phyloP scores from a whole-genome alignment of 2,113 vertebrate species.

The Microcebus jonahi region DNA sequence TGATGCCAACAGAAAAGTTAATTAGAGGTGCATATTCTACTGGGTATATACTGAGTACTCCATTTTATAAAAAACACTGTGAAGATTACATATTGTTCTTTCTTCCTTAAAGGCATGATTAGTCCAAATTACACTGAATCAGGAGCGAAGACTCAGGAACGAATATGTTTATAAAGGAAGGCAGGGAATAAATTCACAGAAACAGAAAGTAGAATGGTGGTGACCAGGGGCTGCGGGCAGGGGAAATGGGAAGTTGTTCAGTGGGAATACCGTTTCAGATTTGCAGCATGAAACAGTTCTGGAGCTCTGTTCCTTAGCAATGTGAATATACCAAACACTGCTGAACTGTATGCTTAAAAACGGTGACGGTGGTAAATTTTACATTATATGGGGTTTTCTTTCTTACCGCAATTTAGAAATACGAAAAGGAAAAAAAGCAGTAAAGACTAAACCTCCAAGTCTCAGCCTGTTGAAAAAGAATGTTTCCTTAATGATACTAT shows the following conservation, averaged over 20 bases:
- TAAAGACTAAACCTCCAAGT: neutral
- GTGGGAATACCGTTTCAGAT: neutral
- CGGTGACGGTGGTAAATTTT: neutral
- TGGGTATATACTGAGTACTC: too few species aligned
- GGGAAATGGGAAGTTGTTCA: rapidly evolving
- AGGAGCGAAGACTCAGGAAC: neutral
- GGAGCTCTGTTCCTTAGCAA: neutral
- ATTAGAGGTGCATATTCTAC: neutral
- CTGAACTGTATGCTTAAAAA: neutral
- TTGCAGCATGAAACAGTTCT: neutral
- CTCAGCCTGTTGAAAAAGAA: neutral
- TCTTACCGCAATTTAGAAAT: neutral
- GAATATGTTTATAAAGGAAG: neutral
- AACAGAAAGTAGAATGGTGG: neutral
- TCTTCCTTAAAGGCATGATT: neutral
- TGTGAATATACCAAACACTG: neutral
- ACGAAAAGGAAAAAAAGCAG: neutral
- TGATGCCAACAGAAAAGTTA: neutral
- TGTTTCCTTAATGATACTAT: neutral
- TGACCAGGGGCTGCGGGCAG: too few species aligned
- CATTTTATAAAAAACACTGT: neutral
- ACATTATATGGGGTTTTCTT: neutral
- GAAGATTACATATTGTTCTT: neutral
- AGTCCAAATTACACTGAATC: neutral
- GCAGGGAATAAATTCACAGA: neutral